Evolutionary conservation across 1,140 invertebrate species (phyloP).

Genomic region (Hypothenemus hampei): DNA sequence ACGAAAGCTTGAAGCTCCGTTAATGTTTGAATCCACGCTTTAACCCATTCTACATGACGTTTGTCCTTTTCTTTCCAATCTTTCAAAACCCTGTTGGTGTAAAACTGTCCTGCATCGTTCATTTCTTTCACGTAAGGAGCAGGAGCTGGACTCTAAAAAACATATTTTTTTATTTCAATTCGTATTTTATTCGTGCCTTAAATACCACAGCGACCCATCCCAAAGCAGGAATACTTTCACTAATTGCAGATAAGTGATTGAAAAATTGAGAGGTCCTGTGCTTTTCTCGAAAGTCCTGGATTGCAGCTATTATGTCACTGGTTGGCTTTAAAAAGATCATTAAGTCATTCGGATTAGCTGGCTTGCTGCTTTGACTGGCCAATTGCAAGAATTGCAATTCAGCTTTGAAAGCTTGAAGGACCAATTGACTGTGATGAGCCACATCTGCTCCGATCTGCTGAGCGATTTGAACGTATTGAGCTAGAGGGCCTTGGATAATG

Average conservation of each 20-base stretch:
- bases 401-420: constrained; percentile 76
- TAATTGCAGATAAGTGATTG: constrained; percentile 94
- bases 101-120: constrained; percentile 96
- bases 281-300: constrained; percentile 84
- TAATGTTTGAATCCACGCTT: constrained; percentile 85
- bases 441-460: constrained; percentile 87
- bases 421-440: constrained; percentile 73
- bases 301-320: constrained; percentile 74
- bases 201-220: constrained; percentile 83
- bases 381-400: constrained; percentile 74
- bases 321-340: constrained; percentile 73
- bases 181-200: not conserved
- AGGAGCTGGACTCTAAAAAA: constrained; percentile 64
- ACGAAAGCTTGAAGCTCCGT: constrained; percentile 84
- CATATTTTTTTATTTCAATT: not conserved
- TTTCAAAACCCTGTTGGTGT: constrained; percentile 95
- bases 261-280: constrained; percentile 81
- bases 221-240: constrained; percentile 91
- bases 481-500: constrained; percentile 70
- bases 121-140: constrained; percentile 94
- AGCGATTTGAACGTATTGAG: constrained; percentile 69
- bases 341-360: constrained; percentile 58
- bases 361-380: constrained; percentile 65
- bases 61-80: constrained; percentile 94
- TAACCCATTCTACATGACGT: constrained; percentile 90